phyloP scores from a whole-genome alignment of 2,888 invertebrate genomes.

The Nomada fucata region DNA sequence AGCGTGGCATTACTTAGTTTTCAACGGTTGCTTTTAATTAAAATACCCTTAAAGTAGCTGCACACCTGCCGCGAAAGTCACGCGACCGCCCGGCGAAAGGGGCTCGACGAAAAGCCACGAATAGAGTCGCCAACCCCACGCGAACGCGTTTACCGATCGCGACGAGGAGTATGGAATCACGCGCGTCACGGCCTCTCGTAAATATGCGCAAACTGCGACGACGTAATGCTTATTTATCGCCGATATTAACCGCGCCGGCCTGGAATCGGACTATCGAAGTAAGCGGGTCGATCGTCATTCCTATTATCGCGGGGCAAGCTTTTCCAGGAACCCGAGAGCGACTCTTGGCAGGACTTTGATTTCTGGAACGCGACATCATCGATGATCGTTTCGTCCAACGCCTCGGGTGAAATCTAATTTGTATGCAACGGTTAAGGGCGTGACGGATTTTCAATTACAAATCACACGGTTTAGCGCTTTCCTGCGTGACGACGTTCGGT shows the following conservation, averaged over 20 bases:
- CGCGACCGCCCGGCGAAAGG: conserved; percentile 17
- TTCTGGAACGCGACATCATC: conserved; percentile 49
- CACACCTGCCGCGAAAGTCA: conserved; percentile 33
- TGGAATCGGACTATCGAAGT: conserved; percentile 46
- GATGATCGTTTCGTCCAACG: conserved; percentile 28
- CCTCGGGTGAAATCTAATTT: conserved; percentile 16
- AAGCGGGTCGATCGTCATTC: conserved; percentile 72
- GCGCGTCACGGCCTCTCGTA: conserved; percentile 41
- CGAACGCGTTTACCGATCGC: conserved; percentile 6
- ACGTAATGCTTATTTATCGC: conserved; percentile 68
- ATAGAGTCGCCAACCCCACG: neutral
- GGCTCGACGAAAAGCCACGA: neutral
- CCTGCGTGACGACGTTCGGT: neutral
- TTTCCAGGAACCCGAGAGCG: conserved; percentile 57
- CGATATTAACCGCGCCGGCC: conserved; percentile 62
- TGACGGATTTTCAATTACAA: neutral
- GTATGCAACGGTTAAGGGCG: conserved; percentile 7
- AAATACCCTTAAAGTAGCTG: conserved; percentile 35
- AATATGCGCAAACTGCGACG: conserved; percentile 48
- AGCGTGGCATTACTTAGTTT: conserved; percentile 22
- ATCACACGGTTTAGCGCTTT: conserved; percentile 4
- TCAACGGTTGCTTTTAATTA: conserved; percentile 37
- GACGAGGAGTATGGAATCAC: conserved; percentile 36
- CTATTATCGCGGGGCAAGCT: conserved; percentile 66
- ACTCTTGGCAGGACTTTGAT: conserved; percentile 47